Evolutionary conservation across 2,113 vertebrate species (phyloP), one percentile per base, ranked within the genome.

Genomic region (Halcyon malimbica): DNA sequence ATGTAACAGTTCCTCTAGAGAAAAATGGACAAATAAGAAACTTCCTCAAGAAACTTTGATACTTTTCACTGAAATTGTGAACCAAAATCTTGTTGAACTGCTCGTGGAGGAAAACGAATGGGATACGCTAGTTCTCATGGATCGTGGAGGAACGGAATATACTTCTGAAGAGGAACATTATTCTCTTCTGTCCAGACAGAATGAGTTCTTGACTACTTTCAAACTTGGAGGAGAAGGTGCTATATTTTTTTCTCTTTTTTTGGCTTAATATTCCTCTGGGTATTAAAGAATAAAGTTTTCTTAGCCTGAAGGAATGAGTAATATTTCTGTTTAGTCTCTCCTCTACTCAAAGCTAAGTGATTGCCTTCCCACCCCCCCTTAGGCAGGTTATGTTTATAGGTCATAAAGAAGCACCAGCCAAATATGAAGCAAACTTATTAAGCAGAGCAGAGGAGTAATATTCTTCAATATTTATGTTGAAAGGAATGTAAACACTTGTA

Each of bases 91-190:
- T 42, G 16, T 56, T 75, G 24, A 86, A 79, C 13, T 37, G 18
- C 31, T 87, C 4, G 1, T 16, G 19, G 63, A n/a, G 25, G 29
- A 51, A 25, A 20, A n/a, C 14, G 46, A 57, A 11, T 29, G 21
- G 67, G 25, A 65, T 78, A 11, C 6, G 0, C 29, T 3, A 20
- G 25, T 31, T 48, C 20, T 83, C 23, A 3, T 0, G 1, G 54
- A 7, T 28, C 0, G 0, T 26, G 44, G 46, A 57, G 57, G 48
- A 90, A 42, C 31, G 42, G 31, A 73, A 35, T 64, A 4, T 29
- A 2, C 11, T 71, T 48, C 11, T 82, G 62, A 42, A 74, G 63
- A 85, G 35, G 21, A 83, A 24, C 3, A 0, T 33, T 41, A 1
- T 16, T 75, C 19, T 69, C 41, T 64, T 73, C 59, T 83, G 21